A percentile compares a stretch with the other conserved stretches of the same genome.
Conservation (phyloP, 2,888 invertebrate genomes). For the Oligia fasciuncula region DNA sequence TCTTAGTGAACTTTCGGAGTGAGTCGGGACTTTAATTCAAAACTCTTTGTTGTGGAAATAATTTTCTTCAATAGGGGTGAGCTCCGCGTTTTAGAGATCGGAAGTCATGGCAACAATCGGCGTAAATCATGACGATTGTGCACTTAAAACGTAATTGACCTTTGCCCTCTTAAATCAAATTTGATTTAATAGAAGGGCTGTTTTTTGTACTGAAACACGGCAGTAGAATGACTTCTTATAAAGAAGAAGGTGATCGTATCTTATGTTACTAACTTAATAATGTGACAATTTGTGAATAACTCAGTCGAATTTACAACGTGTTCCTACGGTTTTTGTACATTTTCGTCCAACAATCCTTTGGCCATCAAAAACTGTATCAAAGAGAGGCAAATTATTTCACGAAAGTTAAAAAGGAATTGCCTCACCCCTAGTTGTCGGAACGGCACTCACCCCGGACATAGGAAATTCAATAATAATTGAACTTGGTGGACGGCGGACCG, state of each 20-base stretch:
- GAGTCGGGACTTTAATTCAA: conserved; percentile 77
- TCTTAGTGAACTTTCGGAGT: conserved; percentile 79
- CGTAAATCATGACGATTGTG: conserved; percentile 66
- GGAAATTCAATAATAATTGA: conserved; percentile 88
- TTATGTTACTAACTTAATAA: neutral
- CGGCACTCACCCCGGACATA: conserved; percentile 72
- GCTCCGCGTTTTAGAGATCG: conserved; percentile 46
- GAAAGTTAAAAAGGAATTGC: conserved; percentile 67
- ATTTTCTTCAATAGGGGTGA: conserved; percentile 70
- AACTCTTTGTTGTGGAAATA: conserved; percentile 76
- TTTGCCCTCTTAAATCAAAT: conserved; percentile 45
- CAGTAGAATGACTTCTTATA: neutral
- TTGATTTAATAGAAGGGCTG: conserved; percentile 20
- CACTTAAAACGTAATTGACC: conserved; percentile 58
- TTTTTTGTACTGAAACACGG: conserved; percentile 4
- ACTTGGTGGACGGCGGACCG: conserved; percentile 82
- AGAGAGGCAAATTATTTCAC: conserved; percentile 46
- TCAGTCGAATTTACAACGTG: neutral
- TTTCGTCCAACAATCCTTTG: conserved; percentile 5
- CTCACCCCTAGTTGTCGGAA: conserved; percentile 60
- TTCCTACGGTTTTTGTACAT: neutral
- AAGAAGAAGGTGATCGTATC: neutral
- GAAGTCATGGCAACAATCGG: conserved; percentile 61
- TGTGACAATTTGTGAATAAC: neutral
- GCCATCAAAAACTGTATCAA: conserved; percentile 24